These are phyloP conservation scores for Odontophorus gujanensis DNA, from an alignment of 2,113 vertebrate species.

Conservation along the genomic window DNA sequence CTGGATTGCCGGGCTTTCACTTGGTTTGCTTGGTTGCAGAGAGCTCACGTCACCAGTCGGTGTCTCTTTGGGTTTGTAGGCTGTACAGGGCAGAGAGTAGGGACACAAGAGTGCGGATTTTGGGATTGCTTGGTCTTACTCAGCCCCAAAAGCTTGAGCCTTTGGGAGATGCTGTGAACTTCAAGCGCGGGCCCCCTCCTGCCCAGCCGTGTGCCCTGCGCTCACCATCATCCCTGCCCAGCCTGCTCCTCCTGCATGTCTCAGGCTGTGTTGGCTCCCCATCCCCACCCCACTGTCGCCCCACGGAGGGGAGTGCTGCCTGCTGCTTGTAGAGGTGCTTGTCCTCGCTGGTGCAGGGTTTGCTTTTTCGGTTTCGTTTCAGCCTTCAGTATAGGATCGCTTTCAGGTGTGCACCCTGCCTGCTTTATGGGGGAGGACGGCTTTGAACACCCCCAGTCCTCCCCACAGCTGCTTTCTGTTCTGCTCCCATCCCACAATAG, in stretches of 20 bases:
- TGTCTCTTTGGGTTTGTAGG: slow-evolving; percentile 27
- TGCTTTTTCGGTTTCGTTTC: slow-evolving; percentile 15
- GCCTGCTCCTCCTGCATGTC: background rate
- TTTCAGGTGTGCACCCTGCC: slow-evolving; percentile 1
- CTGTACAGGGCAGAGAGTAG: background rate
- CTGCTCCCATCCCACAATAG: background rate
- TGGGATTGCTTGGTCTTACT: background rate
- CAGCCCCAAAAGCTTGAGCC: background rate
- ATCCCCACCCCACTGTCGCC: background rate
- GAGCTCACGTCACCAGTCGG: background rate
- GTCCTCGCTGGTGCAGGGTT: background rate
- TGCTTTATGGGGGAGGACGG: background rate
- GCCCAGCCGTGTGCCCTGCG: background rate
- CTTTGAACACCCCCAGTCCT: background rate
- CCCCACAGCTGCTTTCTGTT: background rate
- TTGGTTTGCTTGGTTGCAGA: slow-evolving; percentile 65
- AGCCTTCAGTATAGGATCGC: background rate
- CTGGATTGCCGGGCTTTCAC: background rate
- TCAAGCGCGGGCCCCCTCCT: background rate
- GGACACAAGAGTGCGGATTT: background rate
- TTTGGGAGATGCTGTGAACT: background rate
- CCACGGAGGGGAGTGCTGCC: background rate
- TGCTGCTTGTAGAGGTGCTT: background rate
- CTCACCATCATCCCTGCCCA: background rate
- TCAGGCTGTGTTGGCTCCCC: background rate